Conservation (phyloP, 1,140 invertebrate genomes). For the Pissodes strobi region DNA sequence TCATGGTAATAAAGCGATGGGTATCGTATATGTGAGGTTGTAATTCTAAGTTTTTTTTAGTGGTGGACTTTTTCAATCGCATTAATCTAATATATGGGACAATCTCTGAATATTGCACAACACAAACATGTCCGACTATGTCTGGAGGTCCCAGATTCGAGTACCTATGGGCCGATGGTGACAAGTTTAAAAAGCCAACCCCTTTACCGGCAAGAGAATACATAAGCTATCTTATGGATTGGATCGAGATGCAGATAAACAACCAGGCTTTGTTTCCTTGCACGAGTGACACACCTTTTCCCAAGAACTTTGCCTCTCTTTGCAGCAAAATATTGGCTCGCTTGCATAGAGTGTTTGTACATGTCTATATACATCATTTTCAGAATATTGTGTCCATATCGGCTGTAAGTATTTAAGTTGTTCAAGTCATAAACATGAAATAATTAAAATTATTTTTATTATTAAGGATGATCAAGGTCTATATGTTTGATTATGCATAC, state of each 20-base stretch:
- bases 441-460: not conserved
- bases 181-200: slow-evolving; percentile 84
- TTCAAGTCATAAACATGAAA: not conserved
- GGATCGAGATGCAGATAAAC: slow-evolving; percentile 93
- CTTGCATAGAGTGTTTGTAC: slow-evolving; percentile 92
- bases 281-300: slow-evolving; percentile 82
- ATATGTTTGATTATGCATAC: not conserved
- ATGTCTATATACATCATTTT: slow-evolving; percentile 98
- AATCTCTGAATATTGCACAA: slow-evolving; percentile 85
- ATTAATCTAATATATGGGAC: slow-evolving; percentile 94
- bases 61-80: slow-evolving; percentile 95
- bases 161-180: slow-evolving; percentile 92
- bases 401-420: slow-evolving; percentile 68
- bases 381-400: slow-evolving; percentile 86
- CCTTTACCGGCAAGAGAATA: slow-evolving; percentile 87
- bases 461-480: no score
- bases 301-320: slow-evolving; percentile 77
- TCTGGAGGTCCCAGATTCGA: slow-evolving; percentile 87
- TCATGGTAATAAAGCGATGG: slow-evolving; percentile 84
- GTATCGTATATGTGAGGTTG: no score
- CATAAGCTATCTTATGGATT: slow-evolving; percentile 89
- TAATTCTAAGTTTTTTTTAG: slow-evolving; percentile 66
- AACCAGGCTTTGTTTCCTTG: slow-evolving; percentile 68
- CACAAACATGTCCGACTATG: slow-evolving; percentile 89
- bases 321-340: slow-evolving; percentile 90